Base-by-base conservation (phyloP, 92 coral and sea anemone genomes). In the Phenganax marumi region DNA sequence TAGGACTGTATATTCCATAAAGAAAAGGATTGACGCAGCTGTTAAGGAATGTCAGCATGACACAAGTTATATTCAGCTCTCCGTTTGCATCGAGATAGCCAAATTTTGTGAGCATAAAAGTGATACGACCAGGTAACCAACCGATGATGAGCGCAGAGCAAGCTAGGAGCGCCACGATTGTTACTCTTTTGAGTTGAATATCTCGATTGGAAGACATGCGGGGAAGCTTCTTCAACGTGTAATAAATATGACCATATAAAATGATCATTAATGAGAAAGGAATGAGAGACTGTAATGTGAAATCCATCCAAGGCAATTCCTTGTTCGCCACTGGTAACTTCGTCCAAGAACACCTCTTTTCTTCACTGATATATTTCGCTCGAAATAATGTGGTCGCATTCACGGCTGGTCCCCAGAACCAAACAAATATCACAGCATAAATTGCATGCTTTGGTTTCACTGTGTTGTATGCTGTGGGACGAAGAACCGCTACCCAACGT, bases 231-330 rank as follows among this genome's bases (percentile, higher is more conserved):
- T 75, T 75, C 80, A 75, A 21, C 19, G 19, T 53, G 18, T 23
- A 48, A 21, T 75, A 75, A 2, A 75, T 75, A 25, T 75, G 65
- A 8, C 12, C 3, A 50, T 75, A 75, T 3, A 75, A 50, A 10
- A 55, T n/a, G 10, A 75, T 49, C 80, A 75, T 75, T 23, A 65
- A 3, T 0, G 50, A 21, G 66, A 53, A 22, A 8, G 80, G 80
- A 8, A 75, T 53, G 47, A 75, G 33, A 14, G 65, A 13, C 66
- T 75, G 80, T 0, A 55, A 12, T 7, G 80, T 52, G 46, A 75
- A 75, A 48, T 75, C 80, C 51, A 75, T 75, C 80, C 80, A 75
- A 2, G 80, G 65, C 11, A 75, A 3, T 12, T 75, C 80, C 10
- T 53, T 43, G 12, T 75, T 53, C 6, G 50, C 80, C 43, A 22